Evolutionary conservation across 2,888 invertebrate genomes (phyloP), one percentile per base, ranked within the genome.

Genomic region (Phaedon cochleariae): DNA sequence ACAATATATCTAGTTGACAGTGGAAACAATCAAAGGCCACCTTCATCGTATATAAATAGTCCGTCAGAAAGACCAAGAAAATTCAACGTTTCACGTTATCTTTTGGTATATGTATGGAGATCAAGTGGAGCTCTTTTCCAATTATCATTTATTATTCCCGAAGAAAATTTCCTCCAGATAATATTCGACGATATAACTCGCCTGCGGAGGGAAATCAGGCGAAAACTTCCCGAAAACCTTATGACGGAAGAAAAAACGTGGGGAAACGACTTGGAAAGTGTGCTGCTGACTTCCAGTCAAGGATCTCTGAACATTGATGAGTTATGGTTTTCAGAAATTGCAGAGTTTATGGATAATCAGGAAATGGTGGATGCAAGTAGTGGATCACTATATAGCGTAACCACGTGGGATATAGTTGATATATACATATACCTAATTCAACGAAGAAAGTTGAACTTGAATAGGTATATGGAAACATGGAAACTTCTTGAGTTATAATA

Each of bases 271-370:
- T 79, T 76, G 80, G 75, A 77, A 79, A 82, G 80, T 78, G 73
- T 76, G 81, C 80, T 77, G 80, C 82, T 80, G 82, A 81, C 81
- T 81, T 78, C 73, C 73, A 64, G 62, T n/a, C 74, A 80, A 76
- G 79, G 80, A 79, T 81, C 80, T 77, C 74, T 80, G 80, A 80
- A 82, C 81, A 82, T 82, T 80, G 82, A 82, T 82, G 78, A 82
- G 77, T 81, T 81, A 82, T 81, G 77, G 77, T 73, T 72, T 73
- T 37, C 60, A 61, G 74, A 74, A 74, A 74, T 74, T 74, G 73
- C 70, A 67, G 64, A 69, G 67, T 66, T 71, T 67, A 59, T 37
- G 31, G 45, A 62, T 58, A 57, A 52, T 57, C 51, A 57, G 41
- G 46, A 20, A 51, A 22, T 45, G 57, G 41, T 55, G 41, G 41